These are phyloP conservation scores for Tetragonula carbonaria DNA, from an alignment of 2,888 invertebrate genomes.

Conservation along the genomic window DNA sequence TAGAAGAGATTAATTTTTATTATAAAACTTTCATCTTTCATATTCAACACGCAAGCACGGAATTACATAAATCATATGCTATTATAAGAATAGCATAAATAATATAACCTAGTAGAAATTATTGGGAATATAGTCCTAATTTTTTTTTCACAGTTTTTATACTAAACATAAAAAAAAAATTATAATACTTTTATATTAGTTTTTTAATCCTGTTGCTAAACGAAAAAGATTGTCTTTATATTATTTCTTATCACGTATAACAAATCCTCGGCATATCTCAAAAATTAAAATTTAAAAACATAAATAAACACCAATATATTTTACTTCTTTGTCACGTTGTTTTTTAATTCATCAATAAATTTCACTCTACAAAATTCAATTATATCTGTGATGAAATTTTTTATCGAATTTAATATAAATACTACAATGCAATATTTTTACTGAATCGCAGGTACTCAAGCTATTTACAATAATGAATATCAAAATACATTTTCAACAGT, in stretches of 20 bases:
- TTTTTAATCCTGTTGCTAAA: neutral
- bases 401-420: constrained; percentile 42
- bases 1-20: constrained; percentile 33
- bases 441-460: constrained; percentile 32
- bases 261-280: neutral
- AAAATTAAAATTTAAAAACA: neutral
- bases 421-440: constrained; percentile 30
- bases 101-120: neutral
- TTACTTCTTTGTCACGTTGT: neutral
- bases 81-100: neutral
- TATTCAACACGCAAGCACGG: neutral
- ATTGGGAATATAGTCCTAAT: neutral
- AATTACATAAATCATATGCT: constrained; percentile 2
- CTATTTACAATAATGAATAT: constrained; percentile 34
- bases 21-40: constrained; percentile 22
- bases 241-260: neutral
- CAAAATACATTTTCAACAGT: constrained; percentile 17
- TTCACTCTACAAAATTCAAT: neutral
- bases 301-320: neutral
- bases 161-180: neutral
- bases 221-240: neutral
- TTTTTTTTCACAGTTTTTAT: neutral
- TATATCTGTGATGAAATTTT: neutral
- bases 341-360: constrained; percentile 9
- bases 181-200: constrained; percentile 37